Evolutionary conservation across 1,140 invertebrate species (phyloP), one percentile per base, ranked within the genome.

Genomic region (Arctopsyche grandis): DNA sequence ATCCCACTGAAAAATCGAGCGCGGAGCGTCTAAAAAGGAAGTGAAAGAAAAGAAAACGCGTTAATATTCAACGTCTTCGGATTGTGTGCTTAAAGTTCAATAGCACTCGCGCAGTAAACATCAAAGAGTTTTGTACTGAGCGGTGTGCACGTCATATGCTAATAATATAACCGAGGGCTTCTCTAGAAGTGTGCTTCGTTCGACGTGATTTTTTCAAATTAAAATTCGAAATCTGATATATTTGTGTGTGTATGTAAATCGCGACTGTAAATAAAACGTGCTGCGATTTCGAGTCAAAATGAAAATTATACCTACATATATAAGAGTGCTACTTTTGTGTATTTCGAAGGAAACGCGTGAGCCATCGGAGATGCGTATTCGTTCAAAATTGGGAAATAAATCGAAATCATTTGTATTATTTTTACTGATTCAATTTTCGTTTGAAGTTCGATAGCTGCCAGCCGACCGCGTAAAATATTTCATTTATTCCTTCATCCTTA

Each of bases 81-180:
- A 70, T 70, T 70, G 69, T 44, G 48, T 52, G 74, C 43, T 52
- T 58, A 21, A 75, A 75, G 56, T 75, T 75, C 46, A 75, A 75
- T 26, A 56, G 46, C 24, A 60, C 21, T 60, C 56, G 29, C 9
- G 24, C 19, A 60, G 48, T 21, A 75, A 60, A 75, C 74, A 75
- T 75, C 74, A 75, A 75, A 75, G 74, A 75, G 43, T 66, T 26
- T 52, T 52, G 48, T 52, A 52, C 48, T 16, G 48, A 52, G 48
- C 3, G 69, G 26, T 29, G 38, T 19, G 38, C 38, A 44, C 69
- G 52, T 21, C 9, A 66, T 66, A 66, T 66, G 60, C 24, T 66
- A 66, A 66, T 66, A 26, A 14, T 16, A 16, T 52, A 52, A 14
- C 16, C 4, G 16, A 52, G 48, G 16, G 12, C 48, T 52, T 52